Percentiles rank a stretch among this genome's conserved stretches.
Conservation (phyloP, 2,113 vertebrate genomes). For the Corythoichthys intestinalis region DNA sequence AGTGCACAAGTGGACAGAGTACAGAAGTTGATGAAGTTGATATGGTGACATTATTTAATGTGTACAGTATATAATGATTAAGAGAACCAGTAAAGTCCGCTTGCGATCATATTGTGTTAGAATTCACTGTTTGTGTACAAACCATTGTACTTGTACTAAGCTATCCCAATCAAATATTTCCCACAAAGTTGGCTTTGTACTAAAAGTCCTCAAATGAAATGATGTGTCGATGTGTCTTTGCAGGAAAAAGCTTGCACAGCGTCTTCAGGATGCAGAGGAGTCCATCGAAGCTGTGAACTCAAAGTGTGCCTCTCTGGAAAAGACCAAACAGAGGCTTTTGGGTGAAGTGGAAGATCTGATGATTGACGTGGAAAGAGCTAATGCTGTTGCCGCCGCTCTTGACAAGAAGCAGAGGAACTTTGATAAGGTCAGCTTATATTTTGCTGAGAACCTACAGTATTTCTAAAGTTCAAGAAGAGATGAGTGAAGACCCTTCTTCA, state of each 20-base stretch:
- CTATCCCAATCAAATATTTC: no score
- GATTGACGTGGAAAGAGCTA: slow-evolving; percentile 74
- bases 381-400: slow-evolving; percentile 64
- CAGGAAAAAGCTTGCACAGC: slow-evolving; percentile 72
- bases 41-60: no score
- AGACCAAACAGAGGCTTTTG: slow-evolving; percentile 66
- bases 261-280: slow-evolving; percentile 71
- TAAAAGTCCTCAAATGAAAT: background rate
- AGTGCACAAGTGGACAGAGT: no score
- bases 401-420: slow-evolving; percentile 75
- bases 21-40: no score
- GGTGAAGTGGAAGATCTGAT: slow-evolving; percentile 70
- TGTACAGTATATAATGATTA: no score
- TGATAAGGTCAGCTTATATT: slow-evolving; percentile 56
- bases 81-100: no score
- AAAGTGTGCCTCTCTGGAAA: slow-evolving; percentile 70
- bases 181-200: no score
- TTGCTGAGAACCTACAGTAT: background rate
- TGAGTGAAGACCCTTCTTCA: background rate
- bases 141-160: no score
- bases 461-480: background rate
- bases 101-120: no score
- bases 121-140: no score
- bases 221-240: background rate
- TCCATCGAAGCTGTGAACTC: slow-evolving; percentile 67